Evolutionary conservation across 2,797 vertebrate species (phyloP).

Genomic region (Pseudomugil gertrudae): DNA sequence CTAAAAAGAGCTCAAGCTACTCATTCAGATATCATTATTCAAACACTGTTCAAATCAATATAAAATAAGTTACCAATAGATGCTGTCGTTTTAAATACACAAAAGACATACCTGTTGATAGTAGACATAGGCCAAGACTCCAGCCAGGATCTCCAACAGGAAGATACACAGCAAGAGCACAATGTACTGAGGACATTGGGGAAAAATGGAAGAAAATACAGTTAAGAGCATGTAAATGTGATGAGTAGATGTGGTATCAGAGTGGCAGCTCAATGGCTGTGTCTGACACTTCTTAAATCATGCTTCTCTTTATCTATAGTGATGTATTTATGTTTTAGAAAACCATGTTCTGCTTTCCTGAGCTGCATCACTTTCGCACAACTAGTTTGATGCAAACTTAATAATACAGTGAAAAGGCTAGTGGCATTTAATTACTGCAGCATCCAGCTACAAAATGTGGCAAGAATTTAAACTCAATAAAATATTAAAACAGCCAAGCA

Average conservation of each 20-base stretch:
- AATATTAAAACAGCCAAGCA: not conserved
- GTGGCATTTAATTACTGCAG: not conserved
- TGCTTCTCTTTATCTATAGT: slow-evolving; percentile 31
- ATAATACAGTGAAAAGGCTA: not conserved
- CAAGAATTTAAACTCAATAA: too few species aligned
- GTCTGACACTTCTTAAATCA: slow-evolving; percentile 3
- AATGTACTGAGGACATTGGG: slow-evolving; percentile 88
- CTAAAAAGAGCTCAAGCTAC: too few species aligned
- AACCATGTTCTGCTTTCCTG: slow-evolving; percentile 32
- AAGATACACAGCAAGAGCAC: slow-evolving; percentile 93
- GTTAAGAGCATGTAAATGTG: slow-evolving; percentile 29
- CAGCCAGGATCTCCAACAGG: slow-evolving; percentile 94
- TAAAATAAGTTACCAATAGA: not conserved
- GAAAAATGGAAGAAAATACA: slow-evolving; percentile 14
- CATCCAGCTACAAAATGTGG: too few species aligned
- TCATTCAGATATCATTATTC: too few species aligned
- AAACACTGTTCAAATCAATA: too few species aligned
- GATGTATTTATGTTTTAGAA: slow-evolving; percentile 36
- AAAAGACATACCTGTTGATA: slow-evolving; percentile 92
- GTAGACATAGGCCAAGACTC: slow-evolving; percentile 95
- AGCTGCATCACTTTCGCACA: slow-evolving; percentile 20
- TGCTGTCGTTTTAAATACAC: not conserved
- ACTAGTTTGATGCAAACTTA: not conserved
- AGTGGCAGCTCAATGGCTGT: slow-evolving; percentile 1
- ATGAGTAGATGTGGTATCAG: slow-evolving; percentile 17